Evolutionary conservation across 2,888 invertebrate genomes (phyloP), one percentile per base, ranked within the genome.

Genomic region (Cynaeus angustus): DNA sequence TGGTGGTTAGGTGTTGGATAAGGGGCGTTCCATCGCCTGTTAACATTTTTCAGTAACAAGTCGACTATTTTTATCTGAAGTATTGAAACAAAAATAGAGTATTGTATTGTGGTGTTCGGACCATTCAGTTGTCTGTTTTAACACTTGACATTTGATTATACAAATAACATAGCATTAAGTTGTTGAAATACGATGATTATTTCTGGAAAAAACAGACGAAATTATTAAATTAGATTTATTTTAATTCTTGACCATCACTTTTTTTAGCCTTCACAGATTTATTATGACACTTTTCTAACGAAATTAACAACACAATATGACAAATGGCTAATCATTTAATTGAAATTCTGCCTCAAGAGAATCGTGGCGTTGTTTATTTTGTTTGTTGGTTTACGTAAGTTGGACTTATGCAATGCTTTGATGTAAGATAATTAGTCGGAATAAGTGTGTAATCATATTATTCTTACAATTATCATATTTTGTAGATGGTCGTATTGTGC

Each of bases 1-100:
- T 83, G 81, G 81, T 80, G 79, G 81, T 80, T 80, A 80, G 79
- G 81, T 77, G 80, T 81, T 80, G 74, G 81, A 82, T 80, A 79
- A 80, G 78, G 81, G 83, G 83, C 81, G 82, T 76, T 78, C 69
- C 77, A 68, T 66, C 70, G 77, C 75, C 80, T 76, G 82, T 81
- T 83, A 81, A 81, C 75, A 80, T 81, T 83, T 81, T 82, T 81
- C 75, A 75, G 77, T 82, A 80, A 80, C 78, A 75, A 80, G 75
- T 77, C 64, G 59, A 62, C 74, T 74, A 73, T 77, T 72, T 77
- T 74, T 58, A 52, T 68, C 52, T 66, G 56, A 43, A 66, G 56
- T 61, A 64, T 74, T 75, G 75, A 80, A 78, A 78, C 78, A 78
- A 79, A 78, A 80, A 79, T 77, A 75, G 70, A 73, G 74, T 75